Percentiles rank a stretch among this genome's conserved stretches.
phyloP scores from a whole-genome alignment of 1,140 invertebrate genomes.

The Pteromalus puparum region DNA sequence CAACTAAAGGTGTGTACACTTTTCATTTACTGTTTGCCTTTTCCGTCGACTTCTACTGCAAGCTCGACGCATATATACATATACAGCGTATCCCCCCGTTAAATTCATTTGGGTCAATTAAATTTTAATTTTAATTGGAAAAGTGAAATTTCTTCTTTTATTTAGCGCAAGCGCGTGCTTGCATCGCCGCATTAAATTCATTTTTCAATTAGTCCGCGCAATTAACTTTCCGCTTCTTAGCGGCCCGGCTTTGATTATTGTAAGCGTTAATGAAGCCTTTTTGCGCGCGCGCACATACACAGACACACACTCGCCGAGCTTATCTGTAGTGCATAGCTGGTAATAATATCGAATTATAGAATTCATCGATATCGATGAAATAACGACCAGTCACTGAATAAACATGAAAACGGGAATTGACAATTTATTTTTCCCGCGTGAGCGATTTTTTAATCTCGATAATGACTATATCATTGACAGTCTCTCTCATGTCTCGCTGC shows the following conservation, averaged over 20 bases:
- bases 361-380: neutral
- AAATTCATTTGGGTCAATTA: slow-evolving; percentile 2
- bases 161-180: neutral
- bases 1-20: slow-evolving; percentile 62
- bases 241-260: neutral
- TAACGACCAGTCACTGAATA: too few relatives aligned
- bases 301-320: too few relatives aligned
- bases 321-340: too few relatives aligned
- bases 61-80: neutral
- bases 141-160: neutral
- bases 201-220: neutral
- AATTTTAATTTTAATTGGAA: neutral
- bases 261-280: neutral
- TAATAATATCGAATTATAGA: neutral
- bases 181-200: neutral
- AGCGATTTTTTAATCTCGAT: neutral
- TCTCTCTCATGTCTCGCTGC: too few relatives aligned
- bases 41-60: neutral
- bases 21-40: slow-evolving; percentile 3
- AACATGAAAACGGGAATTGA: neutral
- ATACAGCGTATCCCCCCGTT: neutral
- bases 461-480: neutral
- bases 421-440: too few relatives aligned
- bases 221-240: neutral
- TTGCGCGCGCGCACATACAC: neutral